Evolutionary conservation across 2,113 vertebrate genomes (phyloP), one percentile per base, ranked within the genome.

Genomic region (Elanoides forficatus): DNA sequence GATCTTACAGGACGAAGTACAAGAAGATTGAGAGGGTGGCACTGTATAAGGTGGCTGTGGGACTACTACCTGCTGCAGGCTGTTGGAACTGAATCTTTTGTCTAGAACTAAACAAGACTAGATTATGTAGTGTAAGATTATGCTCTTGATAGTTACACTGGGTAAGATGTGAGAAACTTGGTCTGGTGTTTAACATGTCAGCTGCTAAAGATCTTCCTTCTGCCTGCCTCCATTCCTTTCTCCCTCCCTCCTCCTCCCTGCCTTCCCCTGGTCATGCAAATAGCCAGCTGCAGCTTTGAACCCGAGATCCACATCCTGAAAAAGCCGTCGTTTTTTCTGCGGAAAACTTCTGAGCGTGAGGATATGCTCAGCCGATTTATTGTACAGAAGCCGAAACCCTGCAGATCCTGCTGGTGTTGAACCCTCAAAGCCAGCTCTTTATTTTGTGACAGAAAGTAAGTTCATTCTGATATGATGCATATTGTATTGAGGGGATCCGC

Each of bases 341-440:
- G 9, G 70, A 55, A 42, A 73, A 32, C 38, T 55, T 42, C 21
- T 3, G 29, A 14, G 29, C 4, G 50, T 42, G 21, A 7, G 50
- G 50, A 42, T 53, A 30, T 0, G 8, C 15, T 55, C 5, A 3
- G 70, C 36, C 1, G 6, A 32, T 32, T 55, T 32, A 18, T 7
- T 2, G 1, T 73, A 13, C 9, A 12, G 50, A 42, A 55, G 50
- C 21, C 2, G 8, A 32, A 73, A 25, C 15, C 38, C 36, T 9
- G 11, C 38, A 23, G 38, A 42, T 55, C 36, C 19, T 23, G 70
- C 21, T 25, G 11, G 36, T 11, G 21, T 34, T 25, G 70, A 32
- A 13, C 29, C 29, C 29, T 42, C 48, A 25, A 14, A 55, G 38
- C 38, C 27, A 73, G 29, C 70, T 42, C 38, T 32, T 32, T 55